Base-by-base conservation (phyloP, 2,113 vertebrate species). In the Eptatretus burgeri region DNA sequence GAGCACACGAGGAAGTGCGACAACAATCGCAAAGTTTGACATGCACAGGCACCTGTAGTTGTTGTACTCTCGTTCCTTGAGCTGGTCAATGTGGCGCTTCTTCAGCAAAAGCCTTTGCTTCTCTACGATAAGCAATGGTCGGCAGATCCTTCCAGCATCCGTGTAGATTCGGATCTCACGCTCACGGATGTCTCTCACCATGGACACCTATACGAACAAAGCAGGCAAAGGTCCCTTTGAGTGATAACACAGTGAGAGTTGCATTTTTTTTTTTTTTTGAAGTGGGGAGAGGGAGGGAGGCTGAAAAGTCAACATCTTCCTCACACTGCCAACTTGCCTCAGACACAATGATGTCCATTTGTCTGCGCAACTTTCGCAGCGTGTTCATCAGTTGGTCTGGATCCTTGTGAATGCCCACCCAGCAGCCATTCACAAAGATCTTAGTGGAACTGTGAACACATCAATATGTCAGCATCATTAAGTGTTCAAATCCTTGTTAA, bases 271-370 rank as follows among this genome's bases (percentile, higher is more conserved):
- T 41, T 3, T 41, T 3, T 41, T 5, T 41, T 41, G 27, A 41
- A 41, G 27, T 3, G 27, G 27, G 27, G 27, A 7, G 27, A 7
- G 27, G 27, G 27, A 41, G 27, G 27, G 27, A 41, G 27, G 27
- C 7, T 5, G 27, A 41, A 41, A 41, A n/a, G n/a, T 41, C 27
- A 41, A 41, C 27, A 41, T 41, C 27, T 5, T 41, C 27, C 27
- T 41, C 27, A 41, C 27, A 41, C 27, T 41, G 3, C 27, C 27
- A 41, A 20, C 67, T 63, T 75, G 94, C 89, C 82, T 98, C 91
- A 2, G 91, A 98, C 51, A 98, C 91, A 56, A 95, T 98, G 73
- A 98, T 98, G 74, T 98, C 91, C 91, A 98, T 95, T 74, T 98
- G 89, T 65, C 89, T 78, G 49, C 91, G 76, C 11, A 98, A 73